A percentile compares a stretch with the other conserved stretches of the same genome.
These are phyloP conservation scores for Hydriomena furcata DNA, from an alignment of 2,888 invertebrate species.

Conservation along the genomic window DNA sequence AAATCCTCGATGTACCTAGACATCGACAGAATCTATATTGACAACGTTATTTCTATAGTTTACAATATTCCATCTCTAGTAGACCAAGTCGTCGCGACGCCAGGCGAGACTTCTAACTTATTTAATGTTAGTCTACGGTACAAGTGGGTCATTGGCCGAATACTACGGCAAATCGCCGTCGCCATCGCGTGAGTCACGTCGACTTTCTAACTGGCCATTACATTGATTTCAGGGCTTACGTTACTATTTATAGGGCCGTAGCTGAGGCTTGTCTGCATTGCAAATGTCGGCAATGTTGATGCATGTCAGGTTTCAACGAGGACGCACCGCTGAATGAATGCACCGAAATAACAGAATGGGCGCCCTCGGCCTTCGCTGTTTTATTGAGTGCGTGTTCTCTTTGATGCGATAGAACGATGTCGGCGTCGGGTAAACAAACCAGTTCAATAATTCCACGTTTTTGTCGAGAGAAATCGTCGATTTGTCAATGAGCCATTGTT, in stretches of 20 bases:
- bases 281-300: constrained; percentile 46
- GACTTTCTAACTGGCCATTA: constrained; percentile 56
- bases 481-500: constrained; percentile 31
- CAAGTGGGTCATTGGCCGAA: constrained; percentile 79
- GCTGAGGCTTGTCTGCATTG: constrained; percentile 28
- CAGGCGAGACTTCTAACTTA: constrained; percentile 28
- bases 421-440: constrained; percentile 37
- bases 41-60: constrained; percentile 8
- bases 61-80: constrained; percentile 6
- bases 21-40: constrained; percentile 15
- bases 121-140: constrained; percentile 48
- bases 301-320: constrained; percentile 53
- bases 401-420: constrained; percentile 41
- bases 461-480: constrained; percentile 24
- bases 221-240: constrained; percentile 46
- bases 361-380: constrained; percentile 67
- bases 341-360: constrained; percentile 63
- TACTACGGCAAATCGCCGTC: constrained; percentile 49
- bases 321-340: constrained; percentile 67
- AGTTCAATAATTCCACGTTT: constrained; percentile 34
- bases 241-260: constrained; percentile 27
- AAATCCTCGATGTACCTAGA: no score
- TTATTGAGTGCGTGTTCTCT: constrained; percentile 42
- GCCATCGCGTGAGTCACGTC: constrained; percentile 72
- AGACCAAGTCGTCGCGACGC: constrained; percentile 1